Percentiles rank a stretch among this genome's conserved stretches.
These are phyloP conservation scores for Ips typographus DNA, from an alignment of 1,140 invertebrate species.

Conservation along the genomic window DNA sequence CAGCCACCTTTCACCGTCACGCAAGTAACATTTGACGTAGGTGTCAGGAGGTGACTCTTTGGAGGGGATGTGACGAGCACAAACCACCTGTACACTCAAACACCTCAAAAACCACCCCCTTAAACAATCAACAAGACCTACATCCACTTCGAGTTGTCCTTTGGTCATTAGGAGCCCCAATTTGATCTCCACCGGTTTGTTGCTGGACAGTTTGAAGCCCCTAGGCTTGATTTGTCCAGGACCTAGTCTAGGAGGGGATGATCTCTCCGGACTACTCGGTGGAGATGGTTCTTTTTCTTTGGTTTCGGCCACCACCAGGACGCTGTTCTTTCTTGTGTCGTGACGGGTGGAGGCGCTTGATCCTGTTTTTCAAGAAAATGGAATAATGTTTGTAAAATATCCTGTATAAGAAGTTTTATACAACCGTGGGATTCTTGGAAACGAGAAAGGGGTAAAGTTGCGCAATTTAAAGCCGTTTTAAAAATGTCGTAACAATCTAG, in stretches of 20 bases:
- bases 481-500: too few species aligned
- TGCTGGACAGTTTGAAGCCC: conserved; percentile 66
- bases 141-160: conserved; percentile 88
- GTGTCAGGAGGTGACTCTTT: conserved; percentile 70
- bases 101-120: neutral
- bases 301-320: conserved; percentile 45
- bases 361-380: conserved; percentile 12
- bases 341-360: conserved; percentile 40
- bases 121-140: conserved; percentile 48
- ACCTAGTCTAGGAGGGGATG: conserved; percentile 59
- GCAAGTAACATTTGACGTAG: conserved; percentile 91
- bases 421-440: too few species aligned
- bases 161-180: conserved; percentile 87
- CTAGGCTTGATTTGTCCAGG: conserved; percentile 77
- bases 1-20: conserved; percentile 81
- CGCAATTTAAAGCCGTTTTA: too few species aligned
- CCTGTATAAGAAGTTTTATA: too few species aligned
- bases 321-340: conserved; percentile 46
- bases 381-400: too few species aligned
- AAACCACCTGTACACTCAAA: conserved; percentile 40
- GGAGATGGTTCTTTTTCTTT: conserved; percentile 52
- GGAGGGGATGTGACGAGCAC: conserved; percentile 55
- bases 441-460: too few species aligned
- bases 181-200: conserved; percentile 77
- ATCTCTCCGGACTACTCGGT: conserved; percentile 53